A percentile compares a stretch with the other conserved stretches of the same genome.
These are phyloP conservation scores for Archaeoteleia sp. DNA, from an alignment of 2,888 invertebrate genomes.

Conservation along the genomic window DNA sequence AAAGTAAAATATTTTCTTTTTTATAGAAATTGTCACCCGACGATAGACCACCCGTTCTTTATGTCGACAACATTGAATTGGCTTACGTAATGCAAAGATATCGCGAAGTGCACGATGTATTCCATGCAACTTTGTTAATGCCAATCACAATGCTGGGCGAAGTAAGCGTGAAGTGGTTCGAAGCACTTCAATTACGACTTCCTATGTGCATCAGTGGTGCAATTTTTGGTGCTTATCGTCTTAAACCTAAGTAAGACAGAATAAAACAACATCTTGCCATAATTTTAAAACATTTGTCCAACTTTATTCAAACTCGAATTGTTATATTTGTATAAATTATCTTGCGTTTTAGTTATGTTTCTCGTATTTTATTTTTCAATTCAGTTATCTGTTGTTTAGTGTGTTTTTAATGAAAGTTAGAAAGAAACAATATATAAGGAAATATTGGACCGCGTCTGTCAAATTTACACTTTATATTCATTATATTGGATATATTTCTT, in stretches of 20 bases:
- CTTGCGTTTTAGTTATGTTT: no score
- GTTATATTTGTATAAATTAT: no score
- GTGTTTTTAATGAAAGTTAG: no score
- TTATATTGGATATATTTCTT: no score
- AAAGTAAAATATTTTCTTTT: slow-evolving; percentile 7
- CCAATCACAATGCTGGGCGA: slow-evolving; percentile 94
- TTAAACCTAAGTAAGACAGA: slow-evolving; percentile 87
- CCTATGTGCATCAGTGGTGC: slow-evolving; percentile 98
- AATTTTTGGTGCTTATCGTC: slow-evolving; percentile 91
- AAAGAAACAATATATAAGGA: no score
- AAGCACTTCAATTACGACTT: slow-evolving; percentile 94
- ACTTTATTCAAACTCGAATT: no score
- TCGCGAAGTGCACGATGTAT: slow-evolving; percentile 96
- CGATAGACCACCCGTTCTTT: slow-evolving; percentile 90
- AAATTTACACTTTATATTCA: no score
- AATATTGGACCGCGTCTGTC: no score
- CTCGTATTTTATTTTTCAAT: no score
- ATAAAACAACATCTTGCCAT: no score
- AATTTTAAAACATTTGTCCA: no score
- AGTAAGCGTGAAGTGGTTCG: slow-evolving; percentile 98
- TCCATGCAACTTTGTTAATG: slow-evolving; percentile 94
- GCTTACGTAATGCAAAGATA: slow-evolving; percentile 99
- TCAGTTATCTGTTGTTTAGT: no score
- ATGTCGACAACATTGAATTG: slow-evolving; percentile 90
- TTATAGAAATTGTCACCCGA: slow-evolving; percentile 92